A percentile compares a stretch with the other conserved stretches of the same genome.
phyloP scores from a whole-genome alignment of 2,113 vertebrate genomes.

The Ictalurus punctatus region DNA sequence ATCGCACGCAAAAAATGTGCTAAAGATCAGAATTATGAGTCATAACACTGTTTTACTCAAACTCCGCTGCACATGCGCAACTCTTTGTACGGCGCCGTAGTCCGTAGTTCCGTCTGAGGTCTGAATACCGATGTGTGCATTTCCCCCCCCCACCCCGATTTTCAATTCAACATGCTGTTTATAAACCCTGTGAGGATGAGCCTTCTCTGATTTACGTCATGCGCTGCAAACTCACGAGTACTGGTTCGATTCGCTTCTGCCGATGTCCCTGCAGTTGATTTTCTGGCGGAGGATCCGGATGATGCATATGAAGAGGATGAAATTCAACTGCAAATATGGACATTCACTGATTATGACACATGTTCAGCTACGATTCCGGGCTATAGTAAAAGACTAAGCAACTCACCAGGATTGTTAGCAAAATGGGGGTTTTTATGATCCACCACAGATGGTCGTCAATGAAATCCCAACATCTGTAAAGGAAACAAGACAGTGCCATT shows the following conservation, averaged over 20 bases:
- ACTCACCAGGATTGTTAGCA: conserved; percentile 89
- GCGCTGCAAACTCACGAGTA: conserved; percentile 82
- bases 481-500: not conserved
- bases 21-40: not conserved
- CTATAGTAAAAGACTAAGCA: not conserved
- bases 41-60: not conserved
- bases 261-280: conserved; percentile 87
- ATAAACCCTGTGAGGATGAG: not conserved
- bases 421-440: conserved; percentile 92
- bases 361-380: not conserved
- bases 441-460: conserved; percentile 84
- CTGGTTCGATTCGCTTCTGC: conserved; percentile 87
- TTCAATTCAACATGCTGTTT: not conserved
- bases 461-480: conserved; percentile 88
- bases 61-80: not conserved
- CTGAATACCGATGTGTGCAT: not conserved
- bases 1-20: not conserved
- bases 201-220: not conserved
- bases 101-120: not conserved
- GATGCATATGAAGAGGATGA: conserved; percentile 91
- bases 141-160: no score
- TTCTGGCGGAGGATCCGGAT: conserved; percentile 94
- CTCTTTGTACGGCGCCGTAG: not conserved
- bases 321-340: conserved; percentile 79
- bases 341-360: not conserved